Evolutionary conservation across 2,888 invertebrate species (phyloP).

Genomic region (Conchocele bisecta): DNA sequence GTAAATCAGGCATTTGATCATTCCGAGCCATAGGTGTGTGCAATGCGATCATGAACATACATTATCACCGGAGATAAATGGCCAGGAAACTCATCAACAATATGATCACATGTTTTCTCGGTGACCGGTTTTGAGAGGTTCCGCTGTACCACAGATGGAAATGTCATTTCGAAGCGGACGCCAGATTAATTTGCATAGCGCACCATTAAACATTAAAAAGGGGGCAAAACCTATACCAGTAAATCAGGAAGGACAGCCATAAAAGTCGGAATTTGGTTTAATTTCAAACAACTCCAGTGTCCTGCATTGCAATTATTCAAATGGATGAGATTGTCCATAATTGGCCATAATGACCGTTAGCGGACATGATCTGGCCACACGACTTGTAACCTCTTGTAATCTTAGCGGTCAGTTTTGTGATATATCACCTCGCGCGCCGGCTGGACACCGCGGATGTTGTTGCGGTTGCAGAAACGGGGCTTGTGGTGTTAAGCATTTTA

Average conservation of each 20-base stretch:
- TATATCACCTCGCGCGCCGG: conserved; percentile 39
- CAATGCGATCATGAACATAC: too few relatives aligned
- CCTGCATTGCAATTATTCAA: conserved; percentile 49
- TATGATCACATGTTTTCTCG: too few relatives aligned
- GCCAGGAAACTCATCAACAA: too few relatives aligned
- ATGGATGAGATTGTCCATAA: conserved; percentile 42
- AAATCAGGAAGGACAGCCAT: conserved; percentile 55
- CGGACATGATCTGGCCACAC: conserved; percentile 44
- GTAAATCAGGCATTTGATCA: too few relatives aligned
- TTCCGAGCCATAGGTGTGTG: too few relatives aligned
- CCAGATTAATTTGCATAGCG: conserved; percentile 47
- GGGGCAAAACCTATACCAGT: conserved; percentile 44
- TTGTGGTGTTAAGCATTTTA: too few relatives aligned
- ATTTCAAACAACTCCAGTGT: conserved; percentile 47
- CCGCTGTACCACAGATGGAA: too few relatives aligned
- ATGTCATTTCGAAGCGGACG: neutral
- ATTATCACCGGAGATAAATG: too few relatives aligned
- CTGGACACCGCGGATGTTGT: conserved; percentile 9
- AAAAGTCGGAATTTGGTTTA: conserved; percentile 56
- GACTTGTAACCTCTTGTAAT: conserved; percentile 59
- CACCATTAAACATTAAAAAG: conserved; percentile 32
- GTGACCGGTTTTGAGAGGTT: too few relatives aligned
- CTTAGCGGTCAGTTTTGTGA: conserved; percentile 45
- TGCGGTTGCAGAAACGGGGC: conserved; percentile 12
- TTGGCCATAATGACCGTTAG: conserved; percentile 54